Conservation (phyloP, 2,888 invertebrate genomes). For the Pecten maximus region DNA sequence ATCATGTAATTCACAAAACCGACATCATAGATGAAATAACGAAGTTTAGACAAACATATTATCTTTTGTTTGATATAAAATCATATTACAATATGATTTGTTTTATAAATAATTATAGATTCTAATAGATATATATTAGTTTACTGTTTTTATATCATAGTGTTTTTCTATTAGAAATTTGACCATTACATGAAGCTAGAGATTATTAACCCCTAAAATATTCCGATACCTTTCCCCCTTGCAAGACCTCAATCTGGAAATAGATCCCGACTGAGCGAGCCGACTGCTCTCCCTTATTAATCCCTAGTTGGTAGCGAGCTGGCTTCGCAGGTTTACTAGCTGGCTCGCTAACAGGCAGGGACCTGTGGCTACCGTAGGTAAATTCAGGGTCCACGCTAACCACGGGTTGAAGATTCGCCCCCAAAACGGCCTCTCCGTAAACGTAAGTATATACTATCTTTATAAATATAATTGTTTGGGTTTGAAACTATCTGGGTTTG, state of each 20-base stretch:
- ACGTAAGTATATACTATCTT: neutral
- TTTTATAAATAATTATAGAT: too few relatives aligned
- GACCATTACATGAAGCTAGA: neutral
- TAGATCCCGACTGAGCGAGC: constrained; percentile 1
- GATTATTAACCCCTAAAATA: neutral
- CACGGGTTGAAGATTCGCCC: neutral
- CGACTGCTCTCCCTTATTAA: constrained; percentile 8
- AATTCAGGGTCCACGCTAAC: neutral
- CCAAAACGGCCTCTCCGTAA: neutral
- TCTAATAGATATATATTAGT: too few relatives aligned
- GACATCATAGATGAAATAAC: too few relatives aligned
- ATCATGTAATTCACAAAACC: too few relatives aligned
- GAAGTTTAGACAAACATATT: too few relatives aligned
- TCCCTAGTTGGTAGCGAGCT: constrained; percentile 33
- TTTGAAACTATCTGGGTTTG: neutral
- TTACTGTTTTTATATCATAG: too few relatives aligned
- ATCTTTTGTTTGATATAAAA: too few relatives aligned
- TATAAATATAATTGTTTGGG: neutral
- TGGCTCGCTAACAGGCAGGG: constrained; percentile 24
- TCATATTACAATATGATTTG: too few relatives aligned
- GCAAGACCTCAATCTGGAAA: neutral
- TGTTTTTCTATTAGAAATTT: too few relatives aligned
- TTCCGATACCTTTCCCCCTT: constrained; percentile 1
- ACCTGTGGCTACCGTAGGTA: constrained; percentile 11
- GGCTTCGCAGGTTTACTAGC: neutral